Evolutionary conservation across 2,113 vertebrate genomes (phyloP), one percentile per base, ranked within the genome.

Genomic region (Cinclus mexicanus): DNA sequence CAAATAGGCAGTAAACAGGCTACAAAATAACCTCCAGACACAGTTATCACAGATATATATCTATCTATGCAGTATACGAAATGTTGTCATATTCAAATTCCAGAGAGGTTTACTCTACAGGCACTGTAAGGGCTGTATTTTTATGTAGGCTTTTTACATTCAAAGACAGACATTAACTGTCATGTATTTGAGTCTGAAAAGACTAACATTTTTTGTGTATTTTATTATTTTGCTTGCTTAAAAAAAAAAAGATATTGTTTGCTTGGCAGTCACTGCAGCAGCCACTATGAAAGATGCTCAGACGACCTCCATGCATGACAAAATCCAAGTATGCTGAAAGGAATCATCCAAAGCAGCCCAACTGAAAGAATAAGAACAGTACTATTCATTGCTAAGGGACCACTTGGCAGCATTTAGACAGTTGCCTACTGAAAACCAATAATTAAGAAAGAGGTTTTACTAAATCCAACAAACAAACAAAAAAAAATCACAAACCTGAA

Each of bases 261-360:
- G 64, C 77, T 91, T 67, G 59, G 68, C 52, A 29, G 46, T 64
- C 5, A 2, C 52, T 68, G n/a, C 68, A 88, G 64, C 79, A 88
- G 67, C 17, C 90, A 29, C 52, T 26, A 49, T 55, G 75, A 93
- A 88, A 61, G 63, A 83, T 83, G 65, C 67, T 71, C 79, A 89
- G 90, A 74, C 75, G 90, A 74, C 75, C 57, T 85, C 75, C 49
- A 85, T 13, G 47, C 59, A 55, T 24, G 55, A 83, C 44, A 92
- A 80, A 95, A 88, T 70, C 35, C 82, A 93, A 93, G 47, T 28
- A 75, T 37, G 83, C 75, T 68, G 35, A 92, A 91, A 89, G 42
- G 63, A 82, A 88, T 29, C 75, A 77, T 41, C 76, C 50, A 44
- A 59, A 88, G 56, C 71, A 90, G 75, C 52, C 56, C 71, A 93